Evolutionary conservation across 2,888 invertebrate genomes (phyloP).

Genomic region (Coecobrya sp.): DNA sequence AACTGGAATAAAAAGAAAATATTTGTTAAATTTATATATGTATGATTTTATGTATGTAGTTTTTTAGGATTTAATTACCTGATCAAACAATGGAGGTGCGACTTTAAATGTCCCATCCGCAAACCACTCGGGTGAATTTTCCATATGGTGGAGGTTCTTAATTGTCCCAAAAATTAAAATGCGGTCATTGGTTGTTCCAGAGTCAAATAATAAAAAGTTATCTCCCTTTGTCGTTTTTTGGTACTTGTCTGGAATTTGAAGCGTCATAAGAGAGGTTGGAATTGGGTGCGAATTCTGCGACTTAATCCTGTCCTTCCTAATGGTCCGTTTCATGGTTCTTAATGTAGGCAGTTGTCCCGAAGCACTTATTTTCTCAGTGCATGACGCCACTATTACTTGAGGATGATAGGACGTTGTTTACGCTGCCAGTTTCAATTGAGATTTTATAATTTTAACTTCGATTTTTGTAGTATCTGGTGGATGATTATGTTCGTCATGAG

Average conservation of each 20-base stretch:
- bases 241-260: conserved; percentile 53
- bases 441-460: neutral
- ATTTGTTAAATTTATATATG: neutral
- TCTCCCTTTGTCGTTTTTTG: conserved; percentile 9
- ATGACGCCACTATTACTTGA: conserved; percentile 6
- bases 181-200: conserved; percentile 27
- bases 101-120: conserved; percentile 70
- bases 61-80: conserved; percentile 47
- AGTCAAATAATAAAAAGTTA: conserved; percentile 65
- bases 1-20: conserved; percentile 25
- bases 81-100: conserved; percentile 59
- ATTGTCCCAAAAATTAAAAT: conserved; percentile 69
- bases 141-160: conserved; percentile 35
- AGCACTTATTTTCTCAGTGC: neutral
- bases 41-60: too few relatives aligned
- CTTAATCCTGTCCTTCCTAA: neutral
- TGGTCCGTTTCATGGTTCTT: neutral
- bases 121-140: conserved; percentile 52
- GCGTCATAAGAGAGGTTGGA: conserved; percentile 30
- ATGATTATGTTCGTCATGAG: conserved; percentile 20
- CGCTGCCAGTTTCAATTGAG: neutral
- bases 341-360: neutral
- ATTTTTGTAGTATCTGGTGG: conserved; percentile 9
- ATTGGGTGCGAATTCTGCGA: conserved; percentile 11
- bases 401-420: neutral